Evolutionary conservation across 2,113 vertebrate species (phyloP).

Genomic region (Circaetus cinerascens): DNA sequence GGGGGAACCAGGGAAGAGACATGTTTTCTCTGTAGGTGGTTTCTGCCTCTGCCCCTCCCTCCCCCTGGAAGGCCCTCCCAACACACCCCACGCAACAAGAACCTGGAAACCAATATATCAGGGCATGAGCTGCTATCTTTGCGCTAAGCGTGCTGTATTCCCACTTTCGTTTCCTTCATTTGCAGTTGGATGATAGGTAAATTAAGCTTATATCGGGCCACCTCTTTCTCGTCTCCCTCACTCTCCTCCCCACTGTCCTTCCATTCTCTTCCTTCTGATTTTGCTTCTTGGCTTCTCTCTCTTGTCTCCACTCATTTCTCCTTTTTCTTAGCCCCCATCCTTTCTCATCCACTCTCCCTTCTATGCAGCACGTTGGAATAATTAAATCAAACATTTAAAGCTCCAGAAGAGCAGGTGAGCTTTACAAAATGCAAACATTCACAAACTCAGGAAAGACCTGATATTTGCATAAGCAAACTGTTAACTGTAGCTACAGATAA

Average conservation of each 20-base stretch:
- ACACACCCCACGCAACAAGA: background rate
- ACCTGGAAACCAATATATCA: fast-evolving
- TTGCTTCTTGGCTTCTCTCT: background rate
- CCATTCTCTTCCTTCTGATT: background rate
- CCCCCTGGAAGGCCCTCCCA: background rate
- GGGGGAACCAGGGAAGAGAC: background rate
- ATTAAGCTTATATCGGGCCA: background rate
- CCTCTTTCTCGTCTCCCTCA: background rate
- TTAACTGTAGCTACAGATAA: background rate
- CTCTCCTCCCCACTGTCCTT: background rate
- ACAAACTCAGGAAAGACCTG: background rate
- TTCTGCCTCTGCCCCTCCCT: background rate
- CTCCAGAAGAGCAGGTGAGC: background rate
- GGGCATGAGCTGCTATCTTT: background rate
- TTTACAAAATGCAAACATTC: background rate
- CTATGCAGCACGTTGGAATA: background rate
- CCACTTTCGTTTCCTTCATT: background rate
- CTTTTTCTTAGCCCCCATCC: background rate
- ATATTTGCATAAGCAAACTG: background rate
- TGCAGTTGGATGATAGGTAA: background rate
- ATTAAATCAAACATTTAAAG: background rate
- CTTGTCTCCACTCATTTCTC: background rate
- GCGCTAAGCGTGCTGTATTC: background rate
- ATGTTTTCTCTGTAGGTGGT: background rate
- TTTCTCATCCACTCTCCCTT: background rate